Evolutionary conservation across 2,797 vertebrate species (phyloP), one percentile per base, ranked within the genome.

Genomic region (Channallabes apus): DNA sequence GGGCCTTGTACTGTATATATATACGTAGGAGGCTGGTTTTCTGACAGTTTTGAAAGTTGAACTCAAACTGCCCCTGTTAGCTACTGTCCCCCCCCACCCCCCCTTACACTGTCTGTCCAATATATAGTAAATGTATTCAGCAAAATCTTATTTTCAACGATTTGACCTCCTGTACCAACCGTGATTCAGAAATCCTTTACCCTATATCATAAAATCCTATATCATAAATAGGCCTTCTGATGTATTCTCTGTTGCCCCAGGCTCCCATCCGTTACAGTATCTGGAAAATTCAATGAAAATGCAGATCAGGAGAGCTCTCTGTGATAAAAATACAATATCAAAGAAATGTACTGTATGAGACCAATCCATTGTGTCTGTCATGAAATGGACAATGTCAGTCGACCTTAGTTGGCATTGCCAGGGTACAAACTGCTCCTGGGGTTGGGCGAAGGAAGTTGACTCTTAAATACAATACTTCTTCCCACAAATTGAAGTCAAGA

Each of bases 21-120:
- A n/a, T n/a, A n/a, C n/a, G n/a, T n/a, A 51, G 46, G 46, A 51
- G 14, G 17, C 15, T 59, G 54, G 18, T 29, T 77, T 35, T 58
- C 27, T 76, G 51, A n/a, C 5, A 54, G 71, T 29, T 27, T 75
- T 76, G 75, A 77, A 11, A 54, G 51, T 73, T 73, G 71, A 73
- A 51, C 46, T 73, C 14, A 1, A 51, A 27, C 68, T 54, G 24
- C 41, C 24, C 24, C 22, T 15, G 6, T 54, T 54, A 73, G 71
- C 41, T 54, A 73, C 41, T 73, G 24, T 71, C n/a, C n/a, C n/a
- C n/a, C n/a, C n/a, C n/a, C n/a, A n/a, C n/a, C n/a, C 41, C 46
- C 46, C 46, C 46, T 51, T 56, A 4, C 20, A 32, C 73, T 11
- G 54, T 78, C 58, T 22, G 29, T 35, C 11, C 22, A 61, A 61